Evolutionary conservation across 1,140 invertebrate genomes (phyloP).

Genomic region (Hypsibius dujardini): DNA sequence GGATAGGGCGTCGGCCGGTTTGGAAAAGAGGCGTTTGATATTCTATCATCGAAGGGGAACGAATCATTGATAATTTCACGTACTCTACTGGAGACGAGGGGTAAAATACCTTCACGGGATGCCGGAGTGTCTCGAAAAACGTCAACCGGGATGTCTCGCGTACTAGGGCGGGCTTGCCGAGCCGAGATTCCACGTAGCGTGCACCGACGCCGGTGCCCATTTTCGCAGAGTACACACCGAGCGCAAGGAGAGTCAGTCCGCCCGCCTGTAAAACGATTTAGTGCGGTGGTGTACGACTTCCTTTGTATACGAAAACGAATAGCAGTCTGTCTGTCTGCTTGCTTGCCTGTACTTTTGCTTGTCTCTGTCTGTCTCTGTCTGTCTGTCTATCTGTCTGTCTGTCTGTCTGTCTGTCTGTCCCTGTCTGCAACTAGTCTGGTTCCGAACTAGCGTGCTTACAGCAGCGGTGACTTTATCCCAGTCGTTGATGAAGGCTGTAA

Average conservation of each 20-base stretch:
- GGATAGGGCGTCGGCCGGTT: slow-evolving; percentile 64
- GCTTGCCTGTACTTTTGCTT: no score
- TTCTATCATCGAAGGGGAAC: slow-evolving; percentile 42
- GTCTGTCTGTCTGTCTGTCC: no score
- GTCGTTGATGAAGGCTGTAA: slow-evolving; percentile 69
- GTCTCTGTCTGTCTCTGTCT: no score
- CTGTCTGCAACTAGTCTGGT: slow-evolving; percentile 19
- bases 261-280: slow-evolving; percentile 42
- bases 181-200: slow-evolving; percentile 70
- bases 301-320: no score
- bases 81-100: no score
- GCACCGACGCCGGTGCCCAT: slow-evolving; percentile 69
- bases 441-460: slow-evolving; percentile 30
- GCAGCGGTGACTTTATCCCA: slow-evolving; percentile 81
- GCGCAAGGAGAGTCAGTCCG: slow-evolving; percentile 68
- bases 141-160: slow-evolving; percentile 88
- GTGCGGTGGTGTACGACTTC: slow-evolving; percentile 8
- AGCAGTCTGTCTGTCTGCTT: no score
- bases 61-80: no score
- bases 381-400: no score
- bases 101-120: slow-evolving; percentile 51
- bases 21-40: slow-evolving; percentile 46
- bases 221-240: slow-evolving; percentile 84
- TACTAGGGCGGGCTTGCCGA: slow-evolving; percentile 77
- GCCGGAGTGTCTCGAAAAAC: slow-evolving; percentile 59